phyloP scores from a whole-genome alignment of 2,113 vertebrate species.

The Dermatemys mawii region DNA sequence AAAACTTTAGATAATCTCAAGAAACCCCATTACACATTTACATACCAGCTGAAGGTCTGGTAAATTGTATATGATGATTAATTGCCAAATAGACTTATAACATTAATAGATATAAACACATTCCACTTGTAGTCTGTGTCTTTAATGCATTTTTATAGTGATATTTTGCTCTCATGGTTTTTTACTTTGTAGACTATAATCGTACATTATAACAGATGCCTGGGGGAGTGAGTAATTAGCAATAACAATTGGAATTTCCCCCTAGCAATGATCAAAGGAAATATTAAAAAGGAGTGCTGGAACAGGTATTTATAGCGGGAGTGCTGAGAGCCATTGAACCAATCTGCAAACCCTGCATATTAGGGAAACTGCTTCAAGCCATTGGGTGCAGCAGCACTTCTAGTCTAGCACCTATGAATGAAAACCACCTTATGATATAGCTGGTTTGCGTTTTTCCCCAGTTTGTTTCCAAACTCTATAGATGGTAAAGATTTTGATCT shows the following conservation, averaged over 20 bases:
- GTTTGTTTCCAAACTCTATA: not conserved
- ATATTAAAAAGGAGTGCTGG: not conserved
- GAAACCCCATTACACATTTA: not conserved
- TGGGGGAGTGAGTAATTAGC: not conserved
- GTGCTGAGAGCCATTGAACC: no score
- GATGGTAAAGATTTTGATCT: not conserved
- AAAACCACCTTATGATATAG: not conserved
- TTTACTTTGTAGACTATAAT: not conserved
- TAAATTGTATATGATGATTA: not conserved
- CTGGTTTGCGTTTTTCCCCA: not conserved
- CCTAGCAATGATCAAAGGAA: not conserved
- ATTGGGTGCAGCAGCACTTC: no score
- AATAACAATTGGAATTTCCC: slow-evolving; percentile 52
- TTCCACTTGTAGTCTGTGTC: not conserved
- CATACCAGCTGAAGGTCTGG: not conserved
- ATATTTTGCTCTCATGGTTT: not conserved
- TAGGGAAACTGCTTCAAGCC: no score
- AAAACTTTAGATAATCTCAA: not conserved
- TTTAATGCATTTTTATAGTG: slow-evolving; percentile 1
- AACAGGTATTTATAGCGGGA: no score
- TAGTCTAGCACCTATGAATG: not conserved
- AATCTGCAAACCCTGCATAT: no score
- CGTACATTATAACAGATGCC: not conserved
- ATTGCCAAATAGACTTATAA: not conserved
- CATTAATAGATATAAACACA: not conserved